phyloP scores from a whole-genome alignment of 2,113 vertebrate species.

The Zeus faber region DNA sequence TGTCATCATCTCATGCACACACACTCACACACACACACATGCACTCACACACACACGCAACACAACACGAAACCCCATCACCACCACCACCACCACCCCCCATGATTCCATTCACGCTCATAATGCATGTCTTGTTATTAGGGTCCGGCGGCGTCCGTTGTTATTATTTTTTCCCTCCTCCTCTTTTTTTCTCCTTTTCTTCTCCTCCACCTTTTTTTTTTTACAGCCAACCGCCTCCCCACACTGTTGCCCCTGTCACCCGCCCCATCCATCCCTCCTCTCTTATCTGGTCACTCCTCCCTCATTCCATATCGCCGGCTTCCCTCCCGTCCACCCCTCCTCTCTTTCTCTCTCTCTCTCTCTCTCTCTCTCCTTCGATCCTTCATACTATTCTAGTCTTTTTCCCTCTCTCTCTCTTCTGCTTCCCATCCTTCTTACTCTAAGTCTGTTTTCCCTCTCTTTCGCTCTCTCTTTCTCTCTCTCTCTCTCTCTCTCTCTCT shows the following conservation, averaged over 20 bases:
- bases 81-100: too few relatives aligned
- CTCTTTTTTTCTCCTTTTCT: too few relatives aligned
- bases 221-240: background rate
- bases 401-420: constrained; percentile 11
- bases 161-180: too few relatives aligned
- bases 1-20: background rate
- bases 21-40: constrained; percentile 4
- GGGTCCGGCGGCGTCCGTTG: too few relatives aligned
- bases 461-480: constrained; percentile 21
- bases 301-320: background rate
- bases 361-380: constrained; percentile 16
- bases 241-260: background rate
- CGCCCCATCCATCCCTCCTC: background rate
- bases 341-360: constrained; percentile 15
- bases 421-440: constrained; percentile 1
- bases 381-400: constrained; percentile 8
- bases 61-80: too few relatives aligned
- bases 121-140: too few relatives aligned
- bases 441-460: constrained; percentile 5
- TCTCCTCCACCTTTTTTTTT: too few relatives aligned
- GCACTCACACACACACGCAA: constrained; percentile 13
- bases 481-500: constrained; percentile 13
- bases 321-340: constrained; percentile 10
- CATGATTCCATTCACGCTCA: too few relatives aligned
- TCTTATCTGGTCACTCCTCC: background rate